phyloP scores from a whole-genome alignment of 2,888 invertebrate genomes.

The Tachina fera region DNA sequence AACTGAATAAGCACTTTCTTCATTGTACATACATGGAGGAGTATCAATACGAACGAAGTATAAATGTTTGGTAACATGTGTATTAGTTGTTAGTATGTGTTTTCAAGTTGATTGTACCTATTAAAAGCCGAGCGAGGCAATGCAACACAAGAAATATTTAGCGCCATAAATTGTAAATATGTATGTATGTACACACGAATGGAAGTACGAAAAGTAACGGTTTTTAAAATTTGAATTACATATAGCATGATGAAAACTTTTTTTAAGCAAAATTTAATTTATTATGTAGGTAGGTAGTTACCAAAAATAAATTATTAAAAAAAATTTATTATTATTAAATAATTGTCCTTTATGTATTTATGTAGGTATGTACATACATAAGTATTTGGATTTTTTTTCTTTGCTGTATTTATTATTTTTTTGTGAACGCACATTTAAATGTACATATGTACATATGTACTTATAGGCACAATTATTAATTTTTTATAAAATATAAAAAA shows the following conservation, averaged over 20 bases:
- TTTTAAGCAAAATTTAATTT: not conserved
- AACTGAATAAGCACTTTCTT: conserved; percentile 3
- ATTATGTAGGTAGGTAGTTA: too few species aligned
- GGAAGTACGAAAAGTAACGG: conserved; percentile 36
- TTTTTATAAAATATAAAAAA: conserved; percentile 12
- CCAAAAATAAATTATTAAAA: too few species aligned
- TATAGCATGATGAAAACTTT: not conserved
- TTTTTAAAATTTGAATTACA: conserved; percentile 33
- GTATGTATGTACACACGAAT: not conserved
- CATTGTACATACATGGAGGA: not conserved
- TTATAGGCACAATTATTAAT: not conserved
- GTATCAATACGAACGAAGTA: conserved; percentile 5
- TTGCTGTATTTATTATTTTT: not conserved
- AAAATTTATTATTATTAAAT: not conserved
- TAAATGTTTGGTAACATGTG: not conserved
- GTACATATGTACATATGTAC: not conserved
- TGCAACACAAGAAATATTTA: not conserved
- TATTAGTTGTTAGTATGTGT: not conserved
- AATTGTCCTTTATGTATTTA: not conserved
- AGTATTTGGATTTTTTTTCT: not conserved
- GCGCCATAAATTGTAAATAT: conserved; percentile 33
- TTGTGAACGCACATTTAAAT: not conserved
- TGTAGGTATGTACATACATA: not conserved
- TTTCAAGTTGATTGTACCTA: conserved; percentile 2
- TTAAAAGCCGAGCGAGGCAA: not conserved